These are phyloP conservation scores for Stenodera caucasica DNA, from an alignment of 2,888 invertebrate species.

Conservation along the genomic window DNA sequence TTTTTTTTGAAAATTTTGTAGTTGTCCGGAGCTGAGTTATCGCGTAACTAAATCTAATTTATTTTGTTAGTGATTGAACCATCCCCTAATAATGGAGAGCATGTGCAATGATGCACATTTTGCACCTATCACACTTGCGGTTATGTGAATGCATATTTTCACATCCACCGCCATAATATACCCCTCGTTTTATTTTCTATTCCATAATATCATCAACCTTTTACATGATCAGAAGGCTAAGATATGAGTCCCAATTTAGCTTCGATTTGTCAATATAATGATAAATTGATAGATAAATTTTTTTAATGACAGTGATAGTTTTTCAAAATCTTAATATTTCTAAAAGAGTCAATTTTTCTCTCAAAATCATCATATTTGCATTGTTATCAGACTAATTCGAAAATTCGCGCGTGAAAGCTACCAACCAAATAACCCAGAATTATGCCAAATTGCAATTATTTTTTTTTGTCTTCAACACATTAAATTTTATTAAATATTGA, in stretches of 20 bases:
- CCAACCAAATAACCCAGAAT: not conserved
- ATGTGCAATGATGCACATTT: slow-evolving; percentile 51
- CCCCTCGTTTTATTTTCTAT: slow-evolving; percentile 23
- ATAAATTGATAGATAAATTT: too few species aligned
- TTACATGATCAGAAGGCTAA: too few species aligned
- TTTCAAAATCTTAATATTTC: too few species aligned
- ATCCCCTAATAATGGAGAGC: slow-evolving; percentile 46
- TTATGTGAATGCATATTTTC: slow-evolving; percentile 23
- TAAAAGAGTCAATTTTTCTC: too few species aligned
- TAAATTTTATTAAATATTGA: not conserved
- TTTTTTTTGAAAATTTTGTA: slow-evolving; percentile 9
- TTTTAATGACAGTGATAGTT: too few species aligned
- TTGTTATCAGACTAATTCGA: not conserved
- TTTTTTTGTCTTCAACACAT: not conserved
- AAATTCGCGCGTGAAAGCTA: not conserved
- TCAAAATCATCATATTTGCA: too few species aligned
- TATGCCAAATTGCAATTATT: not conserved
- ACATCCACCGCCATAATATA: slow-evolving; percentile 13
- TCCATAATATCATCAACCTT: too few species aligned
- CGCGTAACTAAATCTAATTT: slow-evolving; percentile 52
- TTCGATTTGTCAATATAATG: too few species aligned
- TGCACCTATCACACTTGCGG: slow-evolving; percentile 37
- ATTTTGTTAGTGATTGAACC: slow-evolving; percentile 49
- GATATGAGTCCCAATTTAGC: too few species aligned
- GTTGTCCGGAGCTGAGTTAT: slow-evolving; percentile 36